These are phyloP conservation scores for Megaustenia siamemsis DNA, from an alignment of 2,888 invertebrate species.

Conservation along the genomic window DNA sequence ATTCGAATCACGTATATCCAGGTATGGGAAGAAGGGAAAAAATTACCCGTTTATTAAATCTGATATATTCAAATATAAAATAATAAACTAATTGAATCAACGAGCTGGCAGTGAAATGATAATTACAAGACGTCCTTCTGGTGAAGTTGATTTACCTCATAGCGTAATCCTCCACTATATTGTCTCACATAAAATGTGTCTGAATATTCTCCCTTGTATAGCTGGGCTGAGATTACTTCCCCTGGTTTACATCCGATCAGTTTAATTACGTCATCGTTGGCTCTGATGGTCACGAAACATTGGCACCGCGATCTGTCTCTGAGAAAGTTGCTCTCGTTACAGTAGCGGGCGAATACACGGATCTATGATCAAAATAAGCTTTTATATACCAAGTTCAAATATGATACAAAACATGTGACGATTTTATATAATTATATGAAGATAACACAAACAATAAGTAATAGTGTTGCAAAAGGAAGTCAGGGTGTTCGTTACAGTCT, in stretches of 20 bases:
- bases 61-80: too few relatives aligned
- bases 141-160: constrained; percentile 63
- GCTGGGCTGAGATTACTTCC: constrained; percentile 54
- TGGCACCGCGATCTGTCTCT: constrained; percentile 53
- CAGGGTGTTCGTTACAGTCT: too few relatives aligned
- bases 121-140: too few relatives aligned
- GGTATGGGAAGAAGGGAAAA: too few relatives aligned
- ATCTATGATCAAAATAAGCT: constrained; percentile 51
- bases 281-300: constrained; percentile 59
- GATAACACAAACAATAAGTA: too few relatives aligned
- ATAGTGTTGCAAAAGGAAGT: neutral
- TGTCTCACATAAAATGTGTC: constrained; percentile 50
- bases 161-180: constrained; percentile 57
- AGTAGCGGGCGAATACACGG: constrained; percentile 54
- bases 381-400: too few relatives aligned
- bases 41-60: too few relatives aligned
- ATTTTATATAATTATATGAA: too few relatives aligned
- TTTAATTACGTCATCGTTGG: constrained; percentile 58
- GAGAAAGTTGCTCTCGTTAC: constrained; percentile 22
- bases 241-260: constrained; percentile 57
- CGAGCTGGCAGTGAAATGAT: too few relatives aligned
- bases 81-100: too few relatives aligned
- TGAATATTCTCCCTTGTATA: constrained; percentile 56
- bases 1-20: too few relatives aligned
- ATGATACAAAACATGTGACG: too few relatives aligned